Evolutionary conservation across 2,113 vertebrate species (phyloP).

Genomic region (Perca flavescens): DNA sequence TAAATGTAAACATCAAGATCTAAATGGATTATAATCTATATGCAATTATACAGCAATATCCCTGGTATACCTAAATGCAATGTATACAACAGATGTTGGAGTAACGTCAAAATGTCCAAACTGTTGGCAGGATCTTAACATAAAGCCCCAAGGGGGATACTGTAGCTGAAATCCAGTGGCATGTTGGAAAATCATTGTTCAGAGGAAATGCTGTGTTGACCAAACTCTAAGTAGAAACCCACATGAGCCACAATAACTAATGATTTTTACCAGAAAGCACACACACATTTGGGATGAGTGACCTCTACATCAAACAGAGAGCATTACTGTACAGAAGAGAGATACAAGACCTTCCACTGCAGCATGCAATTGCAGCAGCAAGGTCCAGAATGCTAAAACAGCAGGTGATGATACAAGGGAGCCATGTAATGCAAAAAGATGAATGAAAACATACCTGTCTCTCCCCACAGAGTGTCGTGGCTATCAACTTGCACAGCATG

Average conservation of each 20-base stretch:
- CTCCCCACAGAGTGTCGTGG: constrained; percentile 96
- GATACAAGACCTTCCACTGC: constrained; percentile 30
- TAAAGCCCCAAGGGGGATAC: constrained; percentile 31
- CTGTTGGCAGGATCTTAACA: constrained; percentile 43
- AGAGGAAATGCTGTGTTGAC: constrained; percentile 44
- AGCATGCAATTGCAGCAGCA: constrained; percentile 45
- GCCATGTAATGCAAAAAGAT: constrained; percentile 57
- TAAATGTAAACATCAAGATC: neutral
- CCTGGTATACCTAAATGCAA: neutral
- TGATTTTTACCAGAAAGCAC: constrained; percentile 58
- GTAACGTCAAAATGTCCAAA: constrained; percentile 36
- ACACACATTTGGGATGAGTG: constrained; percentile 24
- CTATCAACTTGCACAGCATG: constrained; percentile 90
- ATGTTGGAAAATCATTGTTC: constrained; percentile 50
- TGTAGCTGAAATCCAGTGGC: constrained; percentile 43
- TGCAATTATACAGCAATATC: neutral
- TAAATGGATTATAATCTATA: neutral
- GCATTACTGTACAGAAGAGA: constrained; percentile 28
- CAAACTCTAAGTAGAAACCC: constrained; percentile 59
- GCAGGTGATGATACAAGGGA: constrained; percentile 53
- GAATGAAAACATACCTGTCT: constrained; percentile 92
- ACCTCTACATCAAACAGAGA: constrained; percentile 33
- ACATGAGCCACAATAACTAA: constrained; percentile 51
- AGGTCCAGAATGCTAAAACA: constrained; percentile 64
- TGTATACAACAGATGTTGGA: constrained; percentile 37